These are phyloP conservation scores for Pegoplata infirma DNA, from an alignment of 2,888 invertebrate genomes.

Conservation along the genomic window DNA sequence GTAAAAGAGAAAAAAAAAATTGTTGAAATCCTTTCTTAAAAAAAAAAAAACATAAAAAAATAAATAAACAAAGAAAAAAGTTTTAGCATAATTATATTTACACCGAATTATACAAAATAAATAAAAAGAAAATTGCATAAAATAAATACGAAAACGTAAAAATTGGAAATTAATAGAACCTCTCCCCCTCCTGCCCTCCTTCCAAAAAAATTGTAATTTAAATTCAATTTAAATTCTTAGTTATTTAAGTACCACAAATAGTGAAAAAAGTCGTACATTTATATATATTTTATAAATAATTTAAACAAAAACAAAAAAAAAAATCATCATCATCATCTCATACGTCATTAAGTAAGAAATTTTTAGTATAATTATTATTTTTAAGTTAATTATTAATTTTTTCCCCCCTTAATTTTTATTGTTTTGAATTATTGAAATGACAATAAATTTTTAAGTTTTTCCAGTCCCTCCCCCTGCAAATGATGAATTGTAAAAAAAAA, in stretches of 20 bases:
- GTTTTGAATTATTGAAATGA: conserved; percentile 48
- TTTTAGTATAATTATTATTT: conserved; percentile 37
- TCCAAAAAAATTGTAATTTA: not conserved
- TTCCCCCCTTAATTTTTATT: conserved; percentile 17
- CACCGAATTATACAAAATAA: conserved; percentile 45
- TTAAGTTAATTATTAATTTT: conserved; percentile 3
- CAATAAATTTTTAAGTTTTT: conserved; percentile 50
- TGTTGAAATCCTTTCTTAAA: conserved; percentile 21
- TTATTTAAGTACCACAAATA: conserved; percentile 4
- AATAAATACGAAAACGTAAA: not conserved
- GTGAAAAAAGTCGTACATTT: conserved; percentile 11
- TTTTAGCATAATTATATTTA: conserved; percentile 61
- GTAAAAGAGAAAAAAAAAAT: conserved; percentile 13
- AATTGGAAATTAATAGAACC: not conserved
- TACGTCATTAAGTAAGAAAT: conserved; percentile 41
- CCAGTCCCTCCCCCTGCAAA: conserved; percentile 1
- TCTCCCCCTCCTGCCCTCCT: no score
- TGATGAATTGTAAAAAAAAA: no score
- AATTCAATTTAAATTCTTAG: not conserved
- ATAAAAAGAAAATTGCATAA: not conserved
- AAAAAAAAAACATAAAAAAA: conserved; percentile 8
- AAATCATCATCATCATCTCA: no score
- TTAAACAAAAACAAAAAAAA: not conserved
- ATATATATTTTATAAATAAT: not conserved
- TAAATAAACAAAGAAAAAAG: conserved; percentile 25